These are phyloP conservation scores for Otis tarda DNA, from an alignment of 2,113 vertebrate species.

Conservation along the genomic window DNA sequence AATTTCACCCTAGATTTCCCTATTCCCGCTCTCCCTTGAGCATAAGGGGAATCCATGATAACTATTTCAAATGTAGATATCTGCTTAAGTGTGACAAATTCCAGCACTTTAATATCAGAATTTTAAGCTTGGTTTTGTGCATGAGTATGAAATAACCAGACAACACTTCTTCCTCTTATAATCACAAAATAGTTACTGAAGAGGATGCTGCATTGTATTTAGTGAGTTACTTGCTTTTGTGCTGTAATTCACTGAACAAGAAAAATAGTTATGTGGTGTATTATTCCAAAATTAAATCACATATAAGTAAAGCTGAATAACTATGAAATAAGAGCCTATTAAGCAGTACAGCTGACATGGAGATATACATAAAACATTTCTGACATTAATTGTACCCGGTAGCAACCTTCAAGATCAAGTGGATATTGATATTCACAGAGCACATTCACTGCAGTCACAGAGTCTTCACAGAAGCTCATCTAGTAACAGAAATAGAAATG, in stretches of 20 bases:
- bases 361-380: background rate
- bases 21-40: background rate
- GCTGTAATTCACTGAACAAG: background rate
- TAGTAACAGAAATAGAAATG: background rate
- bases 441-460: slow-evolving; percentile 1
- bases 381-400: background rate
- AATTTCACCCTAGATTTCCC: background rate
- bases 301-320: background rate
- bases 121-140: background rate
- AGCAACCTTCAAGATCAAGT: background rate
- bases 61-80: background rate
- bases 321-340: background rate
- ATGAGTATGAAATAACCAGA: background rate
- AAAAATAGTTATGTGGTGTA: background rate
- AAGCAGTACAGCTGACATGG: background rate
- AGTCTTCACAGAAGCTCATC: background rate
- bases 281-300: background rate
- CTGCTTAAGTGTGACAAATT: background rate
- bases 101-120: background rate
- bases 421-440: slow-evolving; percentile 24
- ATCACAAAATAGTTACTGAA: background rate
- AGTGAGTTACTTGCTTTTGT: background rate
- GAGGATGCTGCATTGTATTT: background rate
- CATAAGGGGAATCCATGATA: background rate
- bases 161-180: background rate